phyloP scores from a whole-genome alignment of 2,113 vertebrate species.

The Gallinago undulata region DNA sequence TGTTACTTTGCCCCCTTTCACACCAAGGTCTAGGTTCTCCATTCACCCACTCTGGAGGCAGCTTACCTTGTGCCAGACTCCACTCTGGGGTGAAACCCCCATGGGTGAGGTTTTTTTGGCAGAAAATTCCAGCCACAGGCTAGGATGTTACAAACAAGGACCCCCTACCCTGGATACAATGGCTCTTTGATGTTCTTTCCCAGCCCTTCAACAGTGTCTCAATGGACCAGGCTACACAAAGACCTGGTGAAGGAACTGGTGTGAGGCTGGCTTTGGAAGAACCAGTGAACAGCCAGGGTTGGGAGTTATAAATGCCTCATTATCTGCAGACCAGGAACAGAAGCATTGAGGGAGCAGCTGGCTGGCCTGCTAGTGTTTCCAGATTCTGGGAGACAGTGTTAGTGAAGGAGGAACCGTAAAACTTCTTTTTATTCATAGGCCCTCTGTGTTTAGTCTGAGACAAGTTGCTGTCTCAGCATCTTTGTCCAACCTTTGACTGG shows the following conservation, averaged over 20 bases:
- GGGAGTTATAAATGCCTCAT: neutral
- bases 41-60: neutral
- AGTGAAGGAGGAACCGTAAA: neutral
- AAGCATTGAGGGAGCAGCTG: slow-evolving; percentile 16
- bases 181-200: neutral
- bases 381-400: neutral
- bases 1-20: neutral
- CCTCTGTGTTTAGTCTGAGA: neutral
- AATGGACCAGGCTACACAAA: neutral
- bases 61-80: neutral
- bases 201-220: neutral
- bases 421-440: neutral
- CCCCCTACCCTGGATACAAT: neutral
- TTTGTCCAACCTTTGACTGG: neutral
- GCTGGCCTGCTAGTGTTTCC: neutral
- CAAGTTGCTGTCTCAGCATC: neutral
- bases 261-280: neutral
- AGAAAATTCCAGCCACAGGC: neutral
- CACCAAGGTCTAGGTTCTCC: neutral
- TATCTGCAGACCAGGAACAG: neutral
- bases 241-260: neutral
- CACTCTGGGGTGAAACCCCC: neutral
- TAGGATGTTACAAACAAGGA: neutral
- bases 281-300: neutral
- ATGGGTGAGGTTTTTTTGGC: neutral